phyloP scores from a whole-genome alignment of 1,140 invertebrate genomes.

The Drosophila repletoides region DNA sequence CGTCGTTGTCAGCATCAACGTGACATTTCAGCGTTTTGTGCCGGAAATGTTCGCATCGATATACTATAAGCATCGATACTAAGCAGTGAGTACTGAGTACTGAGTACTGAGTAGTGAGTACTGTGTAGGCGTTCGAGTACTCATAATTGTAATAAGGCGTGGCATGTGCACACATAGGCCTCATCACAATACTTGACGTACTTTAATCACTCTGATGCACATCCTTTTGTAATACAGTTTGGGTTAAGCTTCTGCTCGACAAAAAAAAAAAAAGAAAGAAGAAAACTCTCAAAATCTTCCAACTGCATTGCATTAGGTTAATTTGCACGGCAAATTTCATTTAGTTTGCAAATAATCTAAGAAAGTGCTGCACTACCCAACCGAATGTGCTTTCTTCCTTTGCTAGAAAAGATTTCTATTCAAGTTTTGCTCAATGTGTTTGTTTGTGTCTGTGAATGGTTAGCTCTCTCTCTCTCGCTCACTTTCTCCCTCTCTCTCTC shows the following conservation, averaged over 20 bases:
- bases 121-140: background rate
- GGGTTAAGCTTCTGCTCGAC: too few species aligned
- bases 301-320: conserved; percentile 23
- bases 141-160: conserved; percentile 3
- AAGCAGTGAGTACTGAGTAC: too few species aligned
- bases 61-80: conserved; percentile 35
- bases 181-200: conserved; percentile 67
- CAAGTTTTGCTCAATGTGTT: too few species aligned
- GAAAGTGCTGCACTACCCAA: conserved; percentile 51
- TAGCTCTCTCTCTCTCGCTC: too few species aligned
- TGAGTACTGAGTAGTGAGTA: too few species aligned
- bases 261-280: too few species aligned
- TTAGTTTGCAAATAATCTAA: conserved; percentile 55
- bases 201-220: conserved; percentile 67
- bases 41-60: conserved; percentile 77
- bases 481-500: too few species aligned
- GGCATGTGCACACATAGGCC: conserved; percentile 22
- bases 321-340: conserved; percentile 30
- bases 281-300: too few species aligned
- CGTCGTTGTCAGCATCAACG: conserved; percentile 51
- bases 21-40: conserved; percentile 74
- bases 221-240: too few species aligned
- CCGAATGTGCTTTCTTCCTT: conserved; percentile 1
- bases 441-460: background rate
- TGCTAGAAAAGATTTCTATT: background rate